Percentiles rank a stretch among this genome's conserved stretches.
Evolutionary conservation across 2,888 invertebrate genomes (phyloP).

Genomic region (Bombylius discolor): DNA sequence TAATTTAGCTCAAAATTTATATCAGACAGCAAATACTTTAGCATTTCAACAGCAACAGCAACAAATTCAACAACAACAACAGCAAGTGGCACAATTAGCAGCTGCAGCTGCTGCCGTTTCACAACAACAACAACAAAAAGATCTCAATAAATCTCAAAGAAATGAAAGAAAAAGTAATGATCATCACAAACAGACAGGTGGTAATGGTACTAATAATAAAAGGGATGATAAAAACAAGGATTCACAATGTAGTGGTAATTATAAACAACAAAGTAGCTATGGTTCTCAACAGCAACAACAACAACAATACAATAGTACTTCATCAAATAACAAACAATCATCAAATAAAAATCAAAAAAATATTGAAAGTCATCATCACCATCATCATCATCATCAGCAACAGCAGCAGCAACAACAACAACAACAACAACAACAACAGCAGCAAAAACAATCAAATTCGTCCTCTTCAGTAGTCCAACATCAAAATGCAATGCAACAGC

Average conservation of each 20-base stretch:
- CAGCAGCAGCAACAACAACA: constrained; percentile 19
- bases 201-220: constrained; percentile 17
- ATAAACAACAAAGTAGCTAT: constrained; percentile 8
- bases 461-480: constrained; percentile 4
- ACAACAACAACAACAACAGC: constrained; percentile 15
- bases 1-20: constrained; percentile 33
- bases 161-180: constrained; percentile 8
- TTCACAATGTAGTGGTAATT: constrained; percentile 9
- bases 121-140: constrained; percentile 11
- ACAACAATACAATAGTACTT: background rate
- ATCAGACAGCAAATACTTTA: constrained; percentile 26
- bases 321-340: background rate
- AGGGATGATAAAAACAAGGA: constrained; percentile 25
- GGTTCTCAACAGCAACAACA: constrained; percentile 13
- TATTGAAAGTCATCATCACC: constrained; percentile 6
- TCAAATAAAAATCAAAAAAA: constrained; percentile 3
- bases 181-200: constrained; percentile 1
- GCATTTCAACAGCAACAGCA: constrained; percentile 30
- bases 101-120: constrained; percentile 26
- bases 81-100: constrained; percentile 23
- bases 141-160: constrained; percentile 7
- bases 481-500: constrained; percentile 10
- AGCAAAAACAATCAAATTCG: constrained; percentile 10
- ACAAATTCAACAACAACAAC: constrained; percentile 29
- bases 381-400: constrained; percentile 15